Conservation (phyloP, 2,888 invertebrate genomes). For the Synanthedon formicaeformis region DNA sequence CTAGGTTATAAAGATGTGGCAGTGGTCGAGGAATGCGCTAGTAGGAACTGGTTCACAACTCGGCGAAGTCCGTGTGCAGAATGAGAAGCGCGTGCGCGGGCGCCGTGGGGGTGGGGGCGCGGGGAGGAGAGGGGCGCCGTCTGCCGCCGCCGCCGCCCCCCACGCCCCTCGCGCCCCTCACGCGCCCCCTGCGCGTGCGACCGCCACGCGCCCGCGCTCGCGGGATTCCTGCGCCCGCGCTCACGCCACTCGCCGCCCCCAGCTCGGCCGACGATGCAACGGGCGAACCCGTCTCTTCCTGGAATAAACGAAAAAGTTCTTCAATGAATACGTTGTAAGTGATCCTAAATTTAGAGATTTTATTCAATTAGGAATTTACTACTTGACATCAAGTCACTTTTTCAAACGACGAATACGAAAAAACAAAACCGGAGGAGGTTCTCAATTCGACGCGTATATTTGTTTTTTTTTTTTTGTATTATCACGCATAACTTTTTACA, state of each 20-base stretch:
- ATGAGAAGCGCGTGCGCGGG: constrained; percentile 41
- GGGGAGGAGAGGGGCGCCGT: constrained; percentile 13
- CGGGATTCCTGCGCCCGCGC: constrained; percentile 5
- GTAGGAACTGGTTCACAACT: not conserved
- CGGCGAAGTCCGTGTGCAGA: constrained; percentile 35
- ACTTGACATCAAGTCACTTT: no score
- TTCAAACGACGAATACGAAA: no score
- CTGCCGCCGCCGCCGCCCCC: constrained; percentile 4
- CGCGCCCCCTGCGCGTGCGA: constrained; percentile 1
- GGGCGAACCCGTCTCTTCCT: constrained; percentile 2
- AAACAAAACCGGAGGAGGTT: no score
- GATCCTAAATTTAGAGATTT: no score
- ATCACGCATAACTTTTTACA: no score
- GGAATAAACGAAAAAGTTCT: not conserved
- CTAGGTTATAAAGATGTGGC: not conserved
- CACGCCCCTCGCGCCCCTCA: constrained; percentile 2
- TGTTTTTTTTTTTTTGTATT: no score
- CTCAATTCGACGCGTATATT: no score
- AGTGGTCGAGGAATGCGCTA: not conserved
- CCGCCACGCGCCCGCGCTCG: constrained; percentile 5
- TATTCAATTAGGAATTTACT: no score
- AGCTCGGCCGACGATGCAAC: constrained; percentile 6
- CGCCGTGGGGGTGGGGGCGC: constrained; percentile 17
- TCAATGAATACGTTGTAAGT: not conserved
- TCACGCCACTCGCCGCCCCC: constrained; percentile 3